A percentile compares a stretch with the other conserved stretches of the same genome.
Evolutionary conservation across 2,113 vertebrate species (phyloP).

Genomic region (Grallaria varia): DNA sequence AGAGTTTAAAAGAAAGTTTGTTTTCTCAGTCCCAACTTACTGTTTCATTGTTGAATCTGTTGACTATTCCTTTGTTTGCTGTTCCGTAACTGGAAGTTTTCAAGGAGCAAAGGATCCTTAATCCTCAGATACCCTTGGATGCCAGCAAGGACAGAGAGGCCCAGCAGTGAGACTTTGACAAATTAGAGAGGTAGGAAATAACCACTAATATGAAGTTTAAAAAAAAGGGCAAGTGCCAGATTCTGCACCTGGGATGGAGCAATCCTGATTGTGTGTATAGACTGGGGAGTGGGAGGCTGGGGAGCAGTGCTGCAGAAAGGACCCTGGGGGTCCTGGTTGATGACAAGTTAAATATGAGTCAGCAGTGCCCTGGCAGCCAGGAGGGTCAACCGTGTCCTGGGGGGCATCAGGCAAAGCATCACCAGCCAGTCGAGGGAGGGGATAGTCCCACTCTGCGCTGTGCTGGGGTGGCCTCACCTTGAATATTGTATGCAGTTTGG

Average conservation of each 20-base stretch:
- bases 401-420: neutral
- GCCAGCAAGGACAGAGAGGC: neutral
- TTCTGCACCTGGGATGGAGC: neutral
- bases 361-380: neutral
- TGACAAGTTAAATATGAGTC: neutral
- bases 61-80: neutral
- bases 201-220: neutral
- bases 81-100: neutral
- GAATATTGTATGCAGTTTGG: neutral
- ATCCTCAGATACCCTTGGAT: neutral
- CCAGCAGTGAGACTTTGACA: neutral
- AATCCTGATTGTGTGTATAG: neutral
- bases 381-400: neutral
- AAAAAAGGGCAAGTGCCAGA: neutral
- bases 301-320: neutral
- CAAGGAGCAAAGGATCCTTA: neutral
- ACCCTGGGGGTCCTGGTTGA: neutral
- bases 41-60: neutral
- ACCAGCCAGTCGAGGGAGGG: neutral
- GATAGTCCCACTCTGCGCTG: neutral
- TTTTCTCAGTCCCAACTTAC: neutral
- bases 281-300: neutral
- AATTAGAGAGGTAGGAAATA: neutral
- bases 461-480: neutral
- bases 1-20: neutral